Conservation (phyloP, 2,113 vertebrate species). For the Urocynchramus pylzowi region DNA sequence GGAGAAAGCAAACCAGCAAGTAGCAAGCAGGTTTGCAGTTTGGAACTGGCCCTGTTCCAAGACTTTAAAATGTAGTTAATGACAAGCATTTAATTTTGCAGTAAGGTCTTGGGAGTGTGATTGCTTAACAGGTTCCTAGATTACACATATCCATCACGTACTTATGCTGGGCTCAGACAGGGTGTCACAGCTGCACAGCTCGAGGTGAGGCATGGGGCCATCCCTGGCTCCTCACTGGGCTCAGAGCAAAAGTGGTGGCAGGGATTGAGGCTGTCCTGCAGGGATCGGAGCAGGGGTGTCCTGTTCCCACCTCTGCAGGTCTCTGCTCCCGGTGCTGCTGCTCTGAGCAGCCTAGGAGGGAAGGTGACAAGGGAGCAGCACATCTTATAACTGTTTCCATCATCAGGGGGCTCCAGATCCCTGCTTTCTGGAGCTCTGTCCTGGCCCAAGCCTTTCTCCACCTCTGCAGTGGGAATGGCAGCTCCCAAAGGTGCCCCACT, state of each 20-base stretch:
- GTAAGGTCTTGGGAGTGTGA: not conserved
- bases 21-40: not conserved
- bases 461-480: not conserved
- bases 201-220: not conserved
- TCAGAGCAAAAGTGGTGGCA: not conserved
- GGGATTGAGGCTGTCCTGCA: not conserved
- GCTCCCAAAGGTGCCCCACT: not conserved
- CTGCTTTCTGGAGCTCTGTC: not conserved
- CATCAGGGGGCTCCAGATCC: not conserved
- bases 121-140: not conserved
- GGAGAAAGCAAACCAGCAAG: not conserved
- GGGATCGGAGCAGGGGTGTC: not conserved
- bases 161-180: not conserved
- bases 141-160: rapidly evolving
- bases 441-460: not conserved
- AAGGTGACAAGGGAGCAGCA: not conserved
- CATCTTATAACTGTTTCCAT: not conserved
- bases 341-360: not conserved
- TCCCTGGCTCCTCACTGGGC: not conserved
- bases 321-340: not conserved
- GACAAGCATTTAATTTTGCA: not conserved
- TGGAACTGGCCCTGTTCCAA: not conserved
- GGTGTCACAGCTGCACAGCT: not conserved
- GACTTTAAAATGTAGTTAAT: not conserved
- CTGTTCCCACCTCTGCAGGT: not conserved